These are phyloP conservation scores for Azorinus chamasolen DNA, from an alignment of 2,888 invertebrate species.

Conservation along the genomic window DNA sequence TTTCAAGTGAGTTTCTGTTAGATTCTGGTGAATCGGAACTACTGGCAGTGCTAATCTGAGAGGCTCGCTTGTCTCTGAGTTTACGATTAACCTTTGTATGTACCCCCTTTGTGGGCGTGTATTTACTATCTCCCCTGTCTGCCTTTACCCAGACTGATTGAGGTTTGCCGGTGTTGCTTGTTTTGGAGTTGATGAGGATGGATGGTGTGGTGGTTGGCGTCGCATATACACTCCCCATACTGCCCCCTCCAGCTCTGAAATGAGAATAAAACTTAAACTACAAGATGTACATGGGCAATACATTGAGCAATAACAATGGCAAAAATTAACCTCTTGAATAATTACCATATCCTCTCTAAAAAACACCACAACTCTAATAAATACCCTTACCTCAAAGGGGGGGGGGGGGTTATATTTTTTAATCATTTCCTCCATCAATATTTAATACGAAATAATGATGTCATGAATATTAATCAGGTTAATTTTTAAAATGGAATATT, in stretches of 20 bases:
- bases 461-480: too few relatives aligned
- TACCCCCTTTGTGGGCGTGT: constrained; percentile 28
- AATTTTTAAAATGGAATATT: too few relatives aligned
- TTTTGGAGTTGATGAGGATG: not conserved
- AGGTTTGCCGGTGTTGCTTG: constrained; percentile 42
- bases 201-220: constrained; percentile 11
- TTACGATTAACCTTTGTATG: constrained; percentile 64
- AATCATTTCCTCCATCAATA: too few relatives aligned
- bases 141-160: constrained; percentile 77
- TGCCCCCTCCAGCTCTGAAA: constrained; percentile 44
- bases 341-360: too few relatives aligned
- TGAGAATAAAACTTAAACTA: too few relatives aligned
- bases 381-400: too few relatives aligned
- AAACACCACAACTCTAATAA: too few relatives aligned
- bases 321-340: too few relatives aligned
- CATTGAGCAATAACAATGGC: too few relatives aligned
- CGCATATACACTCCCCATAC: constrained; percentile 34
- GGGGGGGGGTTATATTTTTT: too few relatives aligned
- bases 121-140: constrained; percentile 59
- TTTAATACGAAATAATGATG: too few relatives aligned
- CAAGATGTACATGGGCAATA: too few relatives aligned
- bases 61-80: constrained; percentile 66
- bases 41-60: constrained; percentile 69
- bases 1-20: constrained; percentile 78
- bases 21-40: constrained; percentile 54